Base-by-base conservation (phyloP, 2,797 vertebrate genomes). In the Smutsia temminckii region DNA sequence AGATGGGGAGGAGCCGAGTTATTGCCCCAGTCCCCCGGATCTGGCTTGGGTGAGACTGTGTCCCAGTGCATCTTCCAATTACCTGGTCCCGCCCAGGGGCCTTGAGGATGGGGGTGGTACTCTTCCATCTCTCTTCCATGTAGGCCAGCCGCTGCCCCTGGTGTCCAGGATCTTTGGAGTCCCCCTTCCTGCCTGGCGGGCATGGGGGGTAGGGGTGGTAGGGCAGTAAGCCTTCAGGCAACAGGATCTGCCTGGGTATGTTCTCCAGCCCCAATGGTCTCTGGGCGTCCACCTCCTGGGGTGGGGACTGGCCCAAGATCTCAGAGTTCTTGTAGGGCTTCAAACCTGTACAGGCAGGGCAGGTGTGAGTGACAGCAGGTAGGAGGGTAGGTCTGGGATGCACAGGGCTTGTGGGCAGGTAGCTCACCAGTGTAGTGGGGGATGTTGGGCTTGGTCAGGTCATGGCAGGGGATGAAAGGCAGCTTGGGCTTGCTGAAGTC, bases 391-490 rank as follows among this genome's bases (percentile, higher is more conserved):
- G n/a, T 4, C 16, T 5, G 4, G 29, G 23, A 0, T 5, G 7
- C 8, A 18, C 29, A 3, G 55, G 69, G 42, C 40, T 0, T 0
- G 59, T 0, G 10, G 5, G 25, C 0, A 5, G 16, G 3, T 2
- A 2, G 21, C 96, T 95, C 80, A 98, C 98, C 95, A 0, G 96
- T 95, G 87, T 97, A 95, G 74, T 97, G 96, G 2, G 98, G 97
- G 34, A 97, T 40, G 77, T 97, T 91, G 57, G 85, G 92, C 37
- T 97, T 92, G 1, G 16, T 51, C 86, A 96, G 96, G 57, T 98
- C 97, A 1, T 64, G 88, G 81, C 81, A 93, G 63, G 96, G 95
- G 0, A 17, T 3, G 0, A 4, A 5, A 3, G 95, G 95, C 2
- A 53, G 77, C 40, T 91, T 93, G 78, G 93, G 8, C 32, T 27